Evolutionary conservation across 2,113 vertebrate genomes (phyloP), one percentile per base, ranked within the genome.

Genomic region (Miniopterus natalensis): DNA sequence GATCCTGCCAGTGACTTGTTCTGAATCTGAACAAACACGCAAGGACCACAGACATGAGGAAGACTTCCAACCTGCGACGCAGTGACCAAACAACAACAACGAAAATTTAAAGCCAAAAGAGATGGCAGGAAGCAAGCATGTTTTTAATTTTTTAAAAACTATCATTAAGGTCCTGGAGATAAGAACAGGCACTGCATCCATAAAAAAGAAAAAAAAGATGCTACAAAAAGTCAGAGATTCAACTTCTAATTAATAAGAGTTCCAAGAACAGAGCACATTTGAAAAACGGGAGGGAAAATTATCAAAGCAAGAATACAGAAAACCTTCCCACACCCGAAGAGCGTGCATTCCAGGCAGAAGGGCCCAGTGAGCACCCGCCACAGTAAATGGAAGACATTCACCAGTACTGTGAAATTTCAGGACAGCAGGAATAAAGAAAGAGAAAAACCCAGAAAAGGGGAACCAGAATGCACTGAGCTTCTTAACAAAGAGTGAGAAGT

Each of bases 341-440:
- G 31, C 10, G 4, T 4, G n/a, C 17, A 17, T 23, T 77, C 70
- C 12, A 47, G 59, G 42, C 45, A 40, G 59, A 23, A 31, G 47
- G 45, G 36, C 5, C 11, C 51, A 8, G 21, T 23, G 51, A 36
- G 31, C 5, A 23, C 40, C 31, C 27, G 12, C 27, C 10, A 6
- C 42, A 25, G 10, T 12, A 12, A 79, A 27, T 65, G 63, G 31
- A 17, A 0, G 20, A 57, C 8, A 4, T 36, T n/a, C 13, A 25
- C 18, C 25, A 3, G 5, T 21, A 4, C 80, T 15, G 18, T 1
- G 51, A 75, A 47, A 36, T 49, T 2, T n/a, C 65, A 45, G 70
- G 23, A n/a, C 23, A 21, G 15, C 14, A 9, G 21, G 5, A 73
- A 12, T 0, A 11, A 0, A 9, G 9, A 31, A 25, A 11, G 0